Base-by-base conservation (phyloP, 2,113 vertebrate genomes). In the Hippocampus abdominalis region DNA sequence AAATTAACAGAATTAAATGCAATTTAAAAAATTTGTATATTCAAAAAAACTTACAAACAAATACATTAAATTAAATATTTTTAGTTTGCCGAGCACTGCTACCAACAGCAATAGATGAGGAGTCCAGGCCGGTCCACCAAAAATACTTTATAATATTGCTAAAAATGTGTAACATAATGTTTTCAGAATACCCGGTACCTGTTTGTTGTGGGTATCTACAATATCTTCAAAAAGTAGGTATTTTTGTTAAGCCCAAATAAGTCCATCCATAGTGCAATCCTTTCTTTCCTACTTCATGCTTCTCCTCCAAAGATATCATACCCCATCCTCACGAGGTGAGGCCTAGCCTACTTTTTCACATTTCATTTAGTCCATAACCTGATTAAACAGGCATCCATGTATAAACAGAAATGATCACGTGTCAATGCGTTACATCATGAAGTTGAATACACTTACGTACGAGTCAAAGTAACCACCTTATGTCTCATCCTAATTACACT, bases 331-430 rank as follows among this genome's bases (percentile, higher is more conserved):
- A 23, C 62, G 73, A 72, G 78, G 36, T 6, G 12, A 78, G 70
- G 72, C 66, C 59, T 73, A 69, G 64, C 75, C 74, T 68, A 72
- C 71, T 66, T 73, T 64, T 57, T 67, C 66, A 69, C 74, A 53
- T 15, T 49, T 54, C 25, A 25, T 71, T 70, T 66, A 64, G 64
- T 72, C 66, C 49, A 54, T 72, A 25, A 25, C 54, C 5, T 40
- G 68, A 21, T 71, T 54, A 65, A 63, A 29, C 56, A 64, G 61
- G 57, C 18, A 16, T 54, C 18, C 21, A 23, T n/a, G 32, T 1
- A 21, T n/a, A 63, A 63, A 63, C 49, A 70, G 25, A n/a, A 21
- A 7, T 48, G 32, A 68, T 62, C n/a, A 62, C 53, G 59, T 59
- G 25, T 51, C 51, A 59, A 44, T 51, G 23, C 32, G 21, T 64